Percentiles rank a stretch among this genome's conserved stretches.
Evolutionary conservation across 2,797 vertebrate genomes (phyloP).

Genomic region (Darevskia mixta): DNA sequence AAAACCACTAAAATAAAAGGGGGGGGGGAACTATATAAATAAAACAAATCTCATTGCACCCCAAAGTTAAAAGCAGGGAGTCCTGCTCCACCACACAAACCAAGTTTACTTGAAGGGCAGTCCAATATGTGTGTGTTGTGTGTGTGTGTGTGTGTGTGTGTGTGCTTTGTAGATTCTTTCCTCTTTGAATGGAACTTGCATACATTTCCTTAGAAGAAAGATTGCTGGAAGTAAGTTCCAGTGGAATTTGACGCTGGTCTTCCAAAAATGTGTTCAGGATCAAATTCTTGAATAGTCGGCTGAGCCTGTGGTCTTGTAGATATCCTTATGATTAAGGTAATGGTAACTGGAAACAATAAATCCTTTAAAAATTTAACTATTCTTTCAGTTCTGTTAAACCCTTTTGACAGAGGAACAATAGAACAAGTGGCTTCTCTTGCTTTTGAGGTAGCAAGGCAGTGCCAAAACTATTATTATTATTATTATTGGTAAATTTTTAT

Average conservation of each 20-base stretch:
- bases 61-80: too few species aligned
- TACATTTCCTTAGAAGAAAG: neutral
- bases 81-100: neutral
- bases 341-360: slow-evolving; percentile 10
- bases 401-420: neutral
- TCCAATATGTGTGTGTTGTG: neutral
- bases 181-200: neutral
- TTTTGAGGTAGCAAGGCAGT: neutral
- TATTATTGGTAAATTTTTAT: too few species aligned
- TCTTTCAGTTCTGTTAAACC: neutral
- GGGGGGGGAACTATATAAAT: too few species aligned
- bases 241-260: neutral
- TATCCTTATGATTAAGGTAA: neutral
- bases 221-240: neutral
- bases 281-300: neutral
- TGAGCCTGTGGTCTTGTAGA: neutral
- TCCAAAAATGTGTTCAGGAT: neutral
- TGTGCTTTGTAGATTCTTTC: neutral
- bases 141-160: neutral
- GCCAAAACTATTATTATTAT: neutral
- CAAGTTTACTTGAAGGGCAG: neutral
- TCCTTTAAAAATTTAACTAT: neutral
- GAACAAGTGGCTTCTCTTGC: neutral
- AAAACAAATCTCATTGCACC: too few species aligned
- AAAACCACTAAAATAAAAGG: too few species aligned